phyloP scores from a whole-genome alignment of 1,140 invertebrate genomes.

The Metaphire vulgaris region DNA sequence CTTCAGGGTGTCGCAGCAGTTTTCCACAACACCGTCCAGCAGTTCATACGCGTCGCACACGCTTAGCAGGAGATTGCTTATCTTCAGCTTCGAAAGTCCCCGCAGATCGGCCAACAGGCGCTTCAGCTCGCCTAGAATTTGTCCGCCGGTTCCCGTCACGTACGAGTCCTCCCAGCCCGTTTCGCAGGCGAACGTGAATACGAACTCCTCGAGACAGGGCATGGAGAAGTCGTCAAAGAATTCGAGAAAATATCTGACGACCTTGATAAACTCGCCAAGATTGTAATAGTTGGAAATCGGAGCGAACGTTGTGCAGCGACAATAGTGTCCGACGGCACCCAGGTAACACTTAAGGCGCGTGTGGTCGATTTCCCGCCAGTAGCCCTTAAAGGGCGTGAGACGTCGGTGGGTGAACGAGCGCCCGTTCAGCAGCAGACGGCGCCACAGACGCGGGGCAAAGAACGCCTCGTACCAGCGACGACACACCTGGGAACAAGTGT shows the following conservation, averaged over 20 bases:
- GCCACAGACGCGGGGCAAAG: slow-evolving; percentile 67
- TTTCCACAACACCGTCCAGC: slow-evolving; percentile 62
- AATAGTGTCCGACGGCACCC: slow-evolving; percentile 62
- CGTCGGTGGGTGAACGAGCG: slow-evolving; percentile 62
- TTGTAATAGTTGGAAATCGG: slow-evolving; percentile 75
- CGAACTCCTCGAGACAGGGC: slow-evolving; percentile 46
- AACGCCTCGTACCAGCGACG: slow-evolving; percentile 65
- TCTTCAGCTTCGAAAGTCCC: slow-evolving; percentile 61
- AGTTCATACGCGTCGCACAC: slow-evolving; percentile 54
- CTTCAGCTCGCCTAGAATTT: slow-evolving; percentile 51
- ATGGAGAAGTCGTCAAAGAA: slow-evolving; percentile 44
- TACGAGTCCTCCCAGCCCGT: slow-evolving; percentile 56
- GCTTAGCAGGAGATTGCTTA: slow-evolving; percentile 72
- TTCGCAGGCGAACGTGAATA: slow-evolving; percentile 74
- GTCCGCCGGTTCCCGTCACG: slow-evolving; percentile 64
- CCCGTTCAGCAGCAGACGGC: slow-evolving; percentile 66
- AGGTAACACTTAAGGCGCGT: slow-evolving; percentile 58
- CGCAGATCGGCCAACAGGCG: slow-evolving; percentile 64
- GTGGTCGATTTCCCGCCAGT: slow-evolving; percentile 38
- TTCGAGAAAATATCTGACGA: slow-evolving; percentile 53
- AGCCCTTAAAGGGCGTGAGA: slow-evolving; percentile 76
- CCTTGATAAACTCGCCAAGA: slow-evolving; percentile 73
- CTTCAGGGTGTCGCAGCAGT: slow-evolving; percentile 60
- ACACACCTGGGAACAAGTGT: slow-evolving; percentile 69
- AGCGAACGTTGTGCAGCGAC: slow-evolving; percentile 63